phyloP scores from a whole-genome alignment of 2,797 vertebrate species.

The Hapalemur alaotrensis region DNA sequence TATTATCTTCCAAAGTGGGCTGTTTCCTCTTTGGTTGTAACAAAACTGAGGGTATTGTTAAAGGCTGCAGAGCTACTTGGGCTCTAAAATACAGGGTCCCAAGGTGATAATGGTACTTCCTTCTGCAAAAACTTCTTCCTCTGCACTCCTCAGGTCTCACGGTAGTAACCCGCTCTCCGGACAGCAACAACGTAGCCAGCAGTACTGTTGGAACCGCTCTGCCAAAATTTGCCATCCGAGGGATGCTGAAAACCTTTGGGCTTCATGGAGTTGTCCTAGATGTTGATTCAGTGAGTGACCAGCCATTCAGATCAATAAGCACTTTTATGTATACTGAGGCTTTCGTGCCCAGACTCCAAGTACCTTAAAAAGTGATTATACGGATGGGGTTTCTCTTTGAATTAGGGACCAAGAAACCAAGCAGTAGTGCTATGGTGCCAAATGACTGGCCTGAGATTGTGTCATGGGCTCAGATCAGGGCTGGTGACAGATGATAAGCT shows the following conservation, averaged over 20 bases:
- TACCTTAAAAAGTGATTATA: background rate
- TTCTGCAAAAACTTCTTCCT: background rate
- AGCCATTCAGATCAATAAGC: accelerated
- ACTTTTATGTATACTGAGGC: background rate
- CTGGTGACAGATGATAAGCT: background rate
- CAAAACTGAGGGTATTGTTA: background rate
- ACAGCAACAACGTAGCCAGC: conserved; percentile 95
- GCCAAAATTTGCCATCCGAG: conserved; percentile 97
- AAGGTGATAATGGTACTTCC: background rate
- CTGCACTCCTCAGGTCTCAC: conserved; percentile 89
- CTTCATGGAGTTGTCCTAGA: conserved; percentile 97
- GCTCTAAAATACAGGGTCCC: background rate
- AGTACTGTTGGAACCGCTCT: conserved; percentile 94
- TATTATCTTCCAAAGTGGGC: background rate
- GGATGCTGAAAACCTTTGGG: conserved; percentile 98
- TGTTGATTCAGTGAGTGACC: conserved; percentile 94
- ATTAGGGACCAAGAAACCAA: background rate
- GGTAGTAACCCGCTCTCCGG: conserved; percentile 95
- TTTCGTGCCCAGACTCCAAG: background rate
- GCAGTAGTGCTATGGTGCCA: background rate
- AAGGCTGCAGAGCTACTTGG: background rate
- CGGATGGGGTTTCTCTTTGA: background rate
- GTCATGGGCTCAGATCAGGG: background rate
- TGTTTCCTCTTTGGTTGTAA: background rate
- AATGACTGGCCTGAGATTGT: background rate